Evolutionary conservation across 2,797 vertebrate species (phyloP).

Genomic region (Leucoraja ocellata): DNA sequence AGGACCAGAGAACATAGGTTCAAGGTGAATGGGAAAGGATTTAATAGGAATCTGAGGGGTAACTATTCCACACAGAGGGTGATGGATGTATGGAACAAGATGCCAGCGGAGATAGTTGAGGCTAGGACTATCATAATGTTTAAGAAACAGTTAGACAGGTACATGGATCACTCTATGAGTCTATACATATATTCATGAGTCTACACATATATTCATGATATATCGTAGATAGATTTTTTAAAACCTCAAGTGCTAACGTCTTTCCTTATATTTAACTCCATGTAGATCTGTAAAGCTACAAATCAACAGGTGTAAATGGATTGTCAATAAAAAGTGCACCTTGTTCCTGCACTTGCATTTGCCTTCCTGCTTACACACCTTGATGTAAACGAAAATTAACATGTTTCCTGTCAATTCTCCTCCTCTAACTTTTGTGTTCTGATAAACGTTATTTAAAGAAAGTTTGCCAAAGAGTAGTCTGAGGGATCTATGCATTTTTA

Average conservation of each 20-base stretch:
- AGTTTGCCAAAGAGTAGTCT: not conserved
- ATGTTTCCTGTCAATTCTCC: not conserved
- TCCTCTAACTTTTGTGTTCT: not conserved
- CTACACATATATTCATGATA: too few species aligned
- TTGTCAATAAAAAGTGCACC: not conserved
- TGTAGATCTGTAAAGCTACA: not conserved
- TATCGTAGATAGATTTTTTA: too few species aligned
- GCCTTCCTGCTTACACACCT: not conserved
- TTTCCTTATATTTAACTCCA: not conserved
- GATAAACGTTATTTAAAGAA: not conserved
- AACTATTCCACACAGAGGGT: too few species aligned
- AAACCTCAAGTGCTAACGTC: not conserved
- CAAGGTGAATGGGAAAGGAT: too few species aligned
- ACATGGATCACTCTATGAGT: too few species aligned
- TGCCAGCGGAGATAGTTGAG: too few species aligned
- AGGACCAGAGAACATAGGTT: too few species aligned
- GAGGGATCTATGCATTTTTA: not conserved
- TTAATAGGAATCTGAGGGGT: too few species aligned
- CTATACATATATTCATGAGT: too few species aligned
- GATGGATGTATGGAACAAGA: too few species aligned
- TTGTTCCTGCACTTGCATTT: not conserved
- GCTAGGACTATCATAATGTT: too few species aligned
- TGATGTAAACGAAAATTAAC: not conserved
- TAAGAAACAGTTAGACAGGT: too few species aligned
- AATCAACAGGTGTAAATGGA: not conserved